These are phyloP conservation scores for Argentina silus DNA, from an alignment of 2,797 vertebrate species.

Conservation along the genomic window DNA sequence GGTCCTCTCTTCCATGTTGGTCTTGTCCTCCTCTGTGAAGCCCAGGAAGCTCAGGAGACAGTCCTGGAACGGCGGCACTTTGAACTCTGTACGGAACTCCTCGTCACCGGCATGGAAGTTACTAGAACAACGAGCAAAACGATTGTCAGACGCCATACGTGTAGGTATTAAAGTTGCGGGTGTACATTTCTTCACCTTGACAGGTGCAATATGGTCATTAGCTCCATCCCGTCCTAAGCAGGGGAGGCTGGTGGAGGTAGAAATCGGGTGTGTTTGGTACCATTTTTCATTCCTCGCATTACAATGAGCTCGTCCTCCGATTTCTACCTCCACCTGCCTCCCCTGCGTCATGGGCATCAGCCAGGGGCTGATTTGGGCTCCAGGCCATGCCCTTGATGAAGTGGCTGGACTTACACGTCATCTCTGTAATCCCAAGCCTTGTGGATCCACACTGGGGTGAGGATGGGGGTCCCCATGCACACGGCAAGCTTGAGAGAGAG, in stretches of 20 bases:
- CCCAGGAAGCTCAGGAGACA: constrained; percentile 93
- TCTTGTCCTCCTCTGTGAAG: constrained; percentile 93
- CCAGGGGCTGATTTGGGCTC: background rate
- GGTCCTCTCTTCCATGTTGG: constrained; percentile 96
- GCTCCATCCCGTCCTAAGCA: no score
- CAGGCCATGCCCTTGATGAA: background rate
- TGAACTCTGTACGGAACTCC: constrained; percentile 89
- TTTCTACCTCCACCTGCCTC: no score
- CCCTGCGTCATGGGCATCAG: background rate
- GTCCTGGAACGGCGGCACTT: constrained; percentile 96
- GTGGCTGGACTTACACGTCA: constrained; percentile 83
- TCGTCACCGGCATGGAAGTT: constrained; percentile 86
- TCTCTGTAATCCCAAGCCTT: constrained; percentile 92
- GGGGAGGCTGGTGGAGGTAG: no score
- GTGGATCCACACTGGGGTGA: constrained; percentile 93
- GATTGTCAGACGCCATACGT: background rate
- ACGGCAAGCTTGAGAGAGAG: constrained; percentile 86
- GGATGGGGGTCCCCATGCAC: constrained; percentile 93
- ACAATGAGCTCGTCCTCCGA: no score
- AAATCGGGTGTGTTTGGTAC: no score
- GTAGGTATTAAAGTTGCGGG: no score
- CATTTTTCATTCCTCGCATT: no score
- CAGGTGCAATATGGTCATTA: no score
- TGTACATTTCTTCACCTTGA: no score
- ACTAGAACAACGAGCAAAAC: constrained; percentile 59